Evolutionary conservation across 2,113 vertebrate genomes (phyloP), one percentile per base, ranked within the genome.

Genomic region (Nanorana parkeri): DNA sequence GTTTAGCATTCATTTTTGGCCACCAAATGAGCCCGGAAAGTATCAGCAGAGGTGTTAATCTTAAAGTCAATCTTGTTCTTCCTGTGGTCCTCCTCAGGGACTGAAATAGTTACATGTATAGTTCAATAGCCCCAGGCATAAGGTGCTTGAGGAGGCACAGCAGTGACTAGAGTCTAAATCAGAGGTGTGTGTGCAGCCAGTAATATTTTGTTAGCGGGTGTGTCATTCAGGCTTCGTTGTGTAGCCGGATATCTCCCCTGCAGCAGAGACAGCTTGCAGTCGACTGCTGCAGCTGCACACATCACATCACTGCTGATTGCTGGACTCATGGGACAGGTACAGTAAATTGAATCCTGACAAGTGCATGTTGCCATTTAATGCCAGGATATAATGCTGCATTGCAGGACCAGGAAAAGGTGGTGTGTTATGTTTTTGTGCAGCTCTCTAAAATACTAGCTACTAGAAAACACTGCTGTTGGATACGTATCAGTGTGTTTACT

Each of bases 171-270:
- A 20, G 51, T 36, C 51, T 21, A 65, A 58, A 11, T 5, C 13
- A 15, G 29, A 69, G 61, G 67, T 71, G 78, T 4, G 21, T 51
- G 32, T 54, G 20, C 61, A 54, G 72, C 26, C 60, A 41, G 51
- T 56, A 66, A 51, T 60, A 60, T 83, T 76, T 13, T 75, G 72
- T 76, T 83, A 60, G 80, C 72, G 64, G 80, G 80, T 67, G 80
- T 83, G 80, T 83, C 80, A 26, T 17, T 13, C 58, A 7, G 56
- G 17, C 26, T 73, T 23, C 21, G 63, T 3, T 26, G 21, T 83
- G 63, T 47, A 68, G 67, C 71, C 80, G 72, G 80, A 83, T 83
- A 24, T 47, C 60, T 66, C 16, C 17, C 67, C 24, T 72, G 41
- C 58, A 51, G 68, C 68, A 64, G 17, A 10, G 32, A 58, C 47